Conservation (phyloP, 1,140 invertebrate species). For the Euwallacea similis region DNA sequence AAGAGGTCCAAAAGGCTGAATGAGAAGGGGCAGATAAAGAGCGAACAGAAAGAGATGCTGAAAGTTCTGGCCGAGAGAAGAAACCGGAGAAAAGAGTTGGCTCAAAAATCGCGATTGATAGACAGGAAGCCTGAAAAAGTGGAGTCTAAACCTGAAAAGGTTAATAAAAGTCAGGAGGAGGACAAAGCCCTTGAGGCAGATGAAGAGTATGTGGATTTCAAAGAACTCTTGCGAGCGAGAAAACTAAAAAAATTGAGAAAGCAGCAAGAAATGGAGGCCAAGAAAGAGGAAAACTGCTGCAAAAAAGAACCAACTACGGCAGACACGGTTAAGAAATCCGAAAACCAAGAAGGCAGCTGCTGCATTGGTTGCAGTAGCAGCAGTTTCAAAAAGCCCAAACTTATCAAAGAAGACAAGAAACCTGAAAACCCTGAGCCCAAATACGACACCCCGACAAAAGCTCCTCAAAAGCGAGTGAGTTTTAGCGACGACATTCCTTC, state of each 20-base stretch:
- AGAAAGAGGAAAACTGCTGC: constrained; percentile 5
- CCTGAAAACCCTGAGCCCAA: background rate
- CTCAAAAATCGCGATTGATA: constrained; percentile 5
- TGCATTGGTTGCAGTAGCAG: too few relatives aligned
- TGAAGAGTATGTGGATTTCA: constrained; percentile 40
- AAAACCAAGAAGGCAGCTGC: background rate
- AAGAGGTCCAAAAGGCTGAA: constrained; percentile 9
- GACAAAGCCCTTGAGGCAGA: constrained; percentile 12
- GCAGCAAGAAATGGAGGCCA: constrained; percentile 12
- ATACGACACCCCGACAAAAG: background rate
- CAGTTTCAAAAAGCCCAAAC: background rate
- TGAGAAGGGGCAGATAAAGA: constrained; percentile 15
- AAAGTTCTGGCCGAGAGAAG: constrained; percentile 14
- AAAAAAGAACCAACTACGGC: background rate
- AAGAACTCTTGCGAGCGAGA: constrained; percentile 39
- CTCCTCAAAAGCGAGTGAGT: constrained; percentile 13
- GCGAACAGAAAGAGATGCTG: constrained; percentile 22
- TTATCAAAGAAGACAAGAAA: background rate
- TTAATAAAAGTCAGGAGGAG: background rate
- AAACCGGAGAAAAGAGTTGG: constrained; percentile 17
- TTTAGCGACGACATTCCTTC: constrained; percentile 14
- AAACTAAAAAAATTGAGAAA: constrained; percentile 42
- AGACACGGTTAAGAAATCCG: constrained; percentile 1
- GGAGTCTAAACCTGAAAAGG: background rate
- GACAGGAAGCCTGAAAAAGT: background rate